Percentiles rank a stretch among this genome's conserved stretches.
Evolutionary conservation across 2,113 vertebrate genomes (phyloP).

Genomic region (Hemibagrus wyckioides): DNA sequence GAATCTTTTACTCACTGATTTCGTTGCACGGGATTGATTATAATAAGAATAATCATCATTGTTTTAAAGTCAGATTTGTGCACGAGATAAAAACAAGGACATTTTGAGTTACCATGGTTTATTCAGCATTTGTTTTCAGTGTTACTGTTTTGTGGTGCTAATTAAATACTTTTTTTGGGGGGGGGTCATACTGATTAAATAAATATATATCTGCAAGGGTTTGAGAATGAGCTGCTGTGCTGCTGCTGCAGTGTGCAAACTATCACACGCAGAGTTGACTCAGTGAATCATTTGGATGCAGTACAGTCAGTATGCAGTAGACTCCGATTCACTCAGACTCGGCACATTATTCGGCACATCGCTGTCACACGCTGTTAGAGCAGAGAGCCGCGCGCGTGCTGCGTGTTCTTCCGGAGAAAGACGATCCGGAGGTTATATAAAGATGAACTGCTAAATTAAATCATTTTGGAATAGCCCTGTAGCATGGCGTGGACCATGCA

Average conservation of each 20-base stretch:
- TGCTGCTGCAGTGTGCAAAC: neutral
- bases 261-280: neutral
- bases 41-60: too few species aligned
- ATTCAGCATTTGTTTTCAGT: too few species aligned
- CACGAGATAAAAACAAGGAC: too few species aligned
- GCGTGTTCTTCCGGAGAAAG: neutral
- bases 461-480: neutral
- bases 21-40: too few species aligned
- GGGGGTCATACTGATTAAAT: neutral
- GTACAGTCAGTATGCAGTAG: neutral
- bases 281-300: neutral
- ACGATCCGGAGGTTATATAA: neutral
- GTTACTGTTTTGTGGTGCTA: too few species aligned
- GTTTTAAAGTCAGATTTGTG: too few species aligned
- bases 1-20: neutral
- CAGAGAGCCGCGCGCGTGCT: neutral
- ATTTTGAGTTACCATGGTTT: too few species aligned
- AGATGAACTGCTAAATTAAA: neutral
- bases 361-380: neutral
- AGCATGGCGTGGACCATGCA: neutral
- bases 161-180: too few species aligned
- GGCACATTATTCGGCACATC: neutral
- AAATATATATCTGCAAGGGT: neutral
- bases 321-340: neutral
- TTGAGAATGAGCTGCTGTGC: neutral